phyloP scores from a whole-genome alignment of 2,888 invertebrate genomes.

The Drosophila recens region DNA sequence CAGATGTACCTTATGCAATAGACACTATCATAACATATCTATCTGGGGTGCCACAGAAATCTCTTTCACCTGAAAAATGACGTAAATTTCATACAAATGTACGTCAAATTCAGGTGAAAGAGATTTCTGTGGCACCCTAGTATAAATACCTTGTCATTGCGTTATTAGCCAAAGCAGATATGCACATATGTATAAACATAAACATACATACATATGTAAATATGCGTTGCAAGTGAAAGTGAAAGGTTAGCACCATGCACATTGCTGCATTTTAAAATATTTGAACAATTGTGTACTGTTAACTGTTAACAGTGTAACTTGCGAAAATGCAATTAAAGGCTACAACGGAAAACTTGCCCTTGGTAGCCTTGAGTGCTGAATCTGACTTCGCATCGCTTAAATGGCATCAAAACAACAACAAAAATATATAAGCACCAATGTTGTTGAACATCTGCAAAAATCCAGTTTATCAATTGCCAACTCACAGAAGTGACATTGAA shows the following conservation, averaged over 20 bases:
- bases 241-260: constrained; percentile 52
- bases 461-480: constrained; percentile 58
- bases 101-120: too few species aligned
- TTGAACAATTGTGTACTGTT: constrained; percentile 40
- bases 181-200: neutral
- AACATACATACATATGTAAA: neutral
- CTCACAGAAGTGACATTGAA: constrained; percentile 41
- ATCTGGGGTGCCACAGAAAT: too few species aligned
- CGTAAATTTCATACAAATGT: too few species aligned
- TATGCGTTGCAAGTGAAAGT: constrained; percentile 58
- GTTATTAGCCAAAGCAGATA: constrained; percentile 5
- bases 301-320: constrained; percentile 5
- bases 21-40: constrained; percentile 30
- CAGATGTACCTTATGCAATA: constrained; percentile 54
- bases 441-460: constrained; percentile 58
- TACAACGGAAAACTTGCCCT: constrained; percentile 28
- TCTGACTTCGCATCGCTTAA: constrained; percentile 10
- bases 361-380: constrained; percentile 46
- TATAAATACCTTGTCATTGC: constrained; percentile 50
- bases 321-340: constrained; percentile 18
- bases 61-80: too few species aligned
- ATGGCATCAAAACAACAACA: constrained; percentile 21
- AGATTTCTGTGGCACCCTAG: too few species aligned
- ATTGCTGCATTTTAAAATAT: constrained; percentile 37
- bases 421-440: constrained; percentile 49